These are phyloP conservation scores for Pseudanteris insignis DNA, from an alignment of 2,888 invertebrate genomes.

Conservation along the genomic window DNA sequence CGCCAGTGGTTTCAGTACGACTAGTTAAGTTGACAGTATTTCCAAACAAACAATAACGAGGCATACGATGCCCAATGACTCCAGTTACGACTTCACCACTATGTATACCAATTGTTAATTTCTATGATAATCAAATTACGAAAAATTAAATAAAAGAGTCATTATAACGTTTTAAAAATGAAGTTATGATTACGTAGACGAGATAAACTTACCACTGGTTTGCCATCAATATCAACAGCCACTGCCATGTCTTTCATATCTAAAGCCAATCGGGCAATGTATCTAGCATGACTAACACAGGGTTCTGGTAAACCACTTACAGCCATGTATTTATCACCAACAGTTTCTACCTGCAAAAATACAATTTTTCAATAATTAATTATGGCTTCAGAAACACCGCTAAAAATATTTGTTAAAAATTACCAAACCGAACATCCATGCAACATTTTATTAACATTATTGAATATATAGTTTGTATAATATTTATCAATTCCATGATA, in stretches of 20 bases:
- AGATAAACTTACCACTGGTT: slow-evolving; percentile 84
- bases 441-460: no score
- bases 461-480: no score
- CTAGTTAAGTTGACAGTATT: slow-evolving; percentile 95
- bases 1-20: slow-evolving; percentile 91
- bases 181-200: no score
- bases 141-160: no score
- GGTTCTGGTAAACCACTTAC: slow-evolving; percentile 94
- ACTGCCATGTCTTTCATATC: slow-evolving; percentile 94
- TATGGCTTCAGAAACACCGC: no score
- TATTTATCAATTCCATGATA: no score
- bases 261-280: slow-evolving; percentile 87
- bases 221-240: slow-evolving; percentile 85
- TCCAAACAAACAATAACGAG: slow-evolving; percentile 88
- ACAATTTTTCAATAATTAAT: not conserved
- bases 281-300: slow-evolving; percentile 88
- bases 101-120: slow-evolving; percentile 93
- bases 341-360: slow-evolving; percentile 86
- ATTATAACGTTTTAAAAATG: no score
- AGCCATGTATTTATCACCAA: slow-evolving; percentile 98
- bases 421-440: no score
- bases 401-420: no score
- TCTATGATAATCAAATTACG: no score
- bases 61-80: slow-evolving; percentile 94
- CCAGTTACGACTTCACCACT: slow-evolving; percentile 95